Evolutionary conservation across 2,888 invertebrate species (phyloP), one percentile per base, ranked within the genome.

Genomic region (Calliphora vomitoria): DNA sequence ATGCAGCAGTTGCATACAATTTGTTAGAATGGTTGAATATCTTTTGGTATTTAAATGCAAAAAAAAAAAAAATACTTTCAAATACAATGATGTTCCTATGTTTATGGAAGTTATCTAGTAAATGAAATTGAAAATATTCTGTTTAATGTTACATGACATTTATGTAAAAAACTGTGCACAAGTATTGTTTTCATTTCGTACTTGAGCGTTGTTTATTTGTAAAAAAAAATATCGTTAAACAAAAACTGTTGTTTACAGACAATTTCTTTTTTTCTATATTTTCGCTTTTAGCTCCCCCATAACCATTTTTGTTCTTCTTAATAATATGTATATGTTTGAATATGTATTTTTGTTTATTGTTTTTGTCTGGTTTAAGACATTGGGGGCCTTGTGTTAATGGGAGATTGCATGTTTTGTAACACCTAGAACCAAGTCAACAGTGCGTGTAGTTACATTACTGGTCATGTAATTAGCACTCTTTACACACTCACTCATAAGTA

Each of bases 81-180:
- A 35, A 13, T 0, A n/a, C 62, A 58, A 31, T 58, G 58, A 13
- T 58, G 25, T 25, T 58, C 25, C 25, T 13, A 1, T 44, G 11
- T 44, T 11, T 44, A 58, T 58, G 13, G 10, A 11, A 58, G 58
- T 62, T 41, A 41, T 11, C 25, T 25, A 35, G 11, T 47, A 78
- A 78, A 50, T 72, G 35, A 69, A 72, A 20, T 72, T 78, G 64
- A 64, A 82, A 60, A 78, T 69, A 20, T 58, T 79, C 55, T 79
- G 78, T 78, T 82, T 78, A 86, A 74, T 86, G 60, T 79, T 60
- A 79, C 68, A 86, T 74, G 78, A 68, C 68, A 74, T 60, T 38
- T 60, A 38, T 25, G 8, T 25, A 64, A 8, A 58, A 35, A 62
- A 18, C 55, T 18, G 18, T 20, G 69, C 31, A 44, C 50, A 68